These are phyloP conservation scores for Bradypodion pumilum DNA, from an alignment of 2,797 vertebrate species.

Conservation along the genomic window DNA sequence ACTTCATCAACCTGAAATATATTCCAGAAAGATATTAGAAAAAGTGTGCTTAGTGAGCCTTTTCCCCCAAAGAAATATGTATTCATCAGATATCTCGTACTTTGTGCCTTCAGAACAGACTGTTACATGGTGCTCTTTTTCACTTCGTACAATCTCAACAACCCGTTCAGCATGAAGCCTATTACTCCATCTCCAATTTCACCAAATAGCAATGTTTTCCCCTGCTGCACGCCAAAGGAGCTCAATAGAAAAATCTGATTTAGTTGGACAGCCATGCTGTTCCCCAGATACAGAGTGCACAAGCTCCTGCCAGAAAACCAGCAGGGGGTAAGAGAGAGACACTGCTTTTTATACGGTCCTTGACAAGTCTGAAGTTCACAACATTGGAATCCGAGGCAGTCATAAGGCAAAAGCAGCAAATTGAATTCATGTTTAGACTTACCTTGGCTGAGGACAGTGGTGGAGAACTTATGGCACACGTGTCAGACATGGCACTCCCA, in stretches of 20 bases:
- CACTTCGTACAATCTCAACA: background rate
- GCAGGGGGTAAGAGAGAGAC: background rate
- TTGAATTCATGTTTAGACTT: conserved; percentile 34
- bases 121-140: background rate
- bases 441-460: conserved; percentile 19
- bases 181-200: background rate
- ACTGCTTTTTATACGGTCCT: background rate
- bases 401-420: background rate
- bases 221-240: background rate
- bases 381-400: conserved; percentile 27
- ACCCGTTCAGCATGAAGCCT: background rate
- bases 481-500: too few species aligned
- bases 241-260: background rate
- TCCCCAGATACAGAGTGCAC: conserved; percentile 10
- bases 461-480: too few species aligned
- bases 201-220: background rate
- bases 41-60: background rate
- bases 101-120: background rate
- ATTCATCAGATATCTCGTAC: background rate
- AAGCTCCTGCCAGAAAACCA: conserved; percentile 6
- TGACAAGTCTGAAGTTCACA: conserved; percentile 35
- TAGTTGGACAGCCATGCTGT: conserved; percentile 27
- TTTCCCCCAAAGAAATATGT: background rate
- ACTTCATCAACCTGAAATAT: background rate
- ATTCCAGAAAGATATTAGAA: background rate